Percentiles rank a stretch among this genome's conserved stretches.
These are phyloP conservation scores for Calliopsis andreniformis DNA, from an alignment of 1,140 invertebrate species.

Conservation along the genomic window DNA sequence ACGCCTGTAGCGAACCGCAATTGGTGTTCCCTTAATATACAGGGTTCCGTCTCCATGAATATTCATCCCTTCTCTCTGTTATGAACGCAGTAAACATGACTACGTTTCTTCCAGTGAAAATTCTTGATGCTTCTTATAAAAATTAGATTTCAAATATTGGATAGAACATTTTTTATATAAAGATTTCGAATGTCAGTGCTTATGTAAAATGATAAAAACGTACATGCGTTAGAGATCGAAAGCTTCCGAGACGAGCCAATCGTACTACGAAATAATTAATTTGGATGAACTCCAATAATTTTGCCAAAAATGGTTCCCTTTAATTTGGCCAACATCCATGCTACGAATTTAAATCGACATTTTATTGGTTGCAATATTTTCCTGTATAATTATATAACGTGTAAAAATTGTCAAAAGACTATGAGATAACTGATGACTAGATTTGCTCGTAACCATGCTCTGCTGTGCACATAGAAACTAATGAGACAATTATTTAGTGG, in stretches of 20 bases:
- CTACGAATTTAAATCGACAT: constrained; percentile 20
- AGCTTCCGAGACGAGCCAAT: not conserved
- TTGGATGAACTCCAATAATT: constrained; percentile 45
- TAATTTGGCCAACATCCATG: constrained; percentile 20
- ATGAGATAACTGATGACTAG: not conserved
- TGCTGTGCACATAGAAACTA: not conserved
- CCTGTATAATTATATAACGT: not conserved
- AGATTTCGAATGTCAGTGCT: too few relatives aligned
- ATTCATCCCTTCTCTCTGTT: constrained; percentile 51
- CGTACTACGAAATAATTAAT: constrained; percentile 21
- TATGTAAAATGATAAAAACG: not conserved
- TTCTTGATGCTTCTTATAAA: too few relatives aligned
- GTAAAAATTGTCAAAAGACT: not conserved
- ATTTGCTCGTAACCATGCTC: not conserved
- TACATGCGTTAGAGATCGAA: not conserved
- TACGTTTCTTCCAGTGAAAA: constrained; percentile 6
- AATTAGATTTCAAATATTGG: too few relatives aligned
- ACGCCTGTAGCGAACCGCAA: constrained; percentile 37
- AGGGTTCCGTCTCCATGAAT: constrained; percentile 52
- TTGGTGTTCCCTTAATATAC: constrained; percentile 40
- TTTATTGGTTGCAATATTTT: constrained; percentile 18
- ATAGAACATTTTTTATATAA: too few relatives aligned
- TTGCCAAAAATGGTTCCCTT: constrained; percentile 18
- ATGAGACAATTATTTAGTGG: constrained; percentile 48
- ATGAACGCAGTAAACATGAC: constrained; percentile 45